phyloP scores from a whole-genome alignment of 2,113 vertebrate genomes.

The Corythoichthys intestinalis region DNA sequence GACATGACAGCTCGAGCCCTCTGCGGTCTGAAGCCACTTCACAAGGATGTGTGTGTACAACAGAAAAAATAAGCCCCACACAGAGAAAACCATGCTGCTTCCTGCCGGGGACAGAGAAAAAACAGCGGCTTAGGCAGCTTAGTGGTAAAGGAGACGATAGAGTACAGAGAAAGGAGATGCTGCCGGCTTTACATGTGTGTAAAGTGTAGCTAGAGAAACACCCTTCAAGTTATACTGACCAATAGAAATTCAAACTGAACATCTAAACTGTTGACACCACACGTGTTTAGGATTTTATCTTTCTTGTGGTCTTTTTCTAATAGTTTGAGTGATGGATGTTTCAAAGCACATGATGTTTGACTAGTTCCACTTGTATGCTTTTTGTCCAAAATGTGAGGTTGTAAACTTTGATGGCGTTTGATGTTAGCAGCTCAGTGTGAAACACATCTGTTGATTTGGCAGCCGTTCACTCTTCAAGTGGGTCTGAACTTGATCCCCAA shows the following conservation, averaged over 20 bases:
- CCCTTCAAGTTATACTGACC: background rate
- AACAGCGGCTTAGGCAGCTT: background rate
- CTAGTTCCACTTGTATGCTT: background rate
- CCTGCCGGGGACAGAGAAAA: background rate
- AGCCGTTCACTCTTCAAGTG: background rate
- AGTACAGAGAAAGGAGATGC: background rate
- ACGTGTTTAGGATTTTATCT: background rate
- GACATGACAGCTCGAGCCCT: slow-evolving; percentile 40
- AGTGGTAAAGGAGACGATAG: slow-evolving; percentile 2
- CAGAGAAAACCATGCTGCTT: slow-evolving; percentile 8
- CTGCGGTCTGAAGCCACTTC: slow-evolving; percentile 55
- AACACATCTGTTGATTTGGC: background rate
- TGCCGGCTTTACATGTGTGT: background rate
- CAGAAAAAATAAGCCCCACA: slow-evolving; percentile 21
- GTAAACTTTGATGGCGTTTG: slow-evolving; percentile 1
- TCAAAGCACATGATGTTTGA: background rate
- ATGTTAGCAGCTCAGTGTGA: background rate
- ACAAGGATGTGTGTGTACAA: slow-evolving; percentile 43
- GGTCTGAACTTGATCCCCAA: background rate
- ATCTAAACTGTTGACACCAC: background rate
- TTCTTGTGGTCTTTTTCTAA: background rate
- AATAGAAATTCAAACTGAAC: background rate
- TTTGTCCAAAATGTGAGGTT: background rate
- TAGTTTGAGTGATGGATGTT: background rate
- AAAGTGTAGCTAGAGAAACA: background rate